Conservation (phyloP, 2,113 vertebrate genomes). For the Stercorarius parasiticus region DNA sequence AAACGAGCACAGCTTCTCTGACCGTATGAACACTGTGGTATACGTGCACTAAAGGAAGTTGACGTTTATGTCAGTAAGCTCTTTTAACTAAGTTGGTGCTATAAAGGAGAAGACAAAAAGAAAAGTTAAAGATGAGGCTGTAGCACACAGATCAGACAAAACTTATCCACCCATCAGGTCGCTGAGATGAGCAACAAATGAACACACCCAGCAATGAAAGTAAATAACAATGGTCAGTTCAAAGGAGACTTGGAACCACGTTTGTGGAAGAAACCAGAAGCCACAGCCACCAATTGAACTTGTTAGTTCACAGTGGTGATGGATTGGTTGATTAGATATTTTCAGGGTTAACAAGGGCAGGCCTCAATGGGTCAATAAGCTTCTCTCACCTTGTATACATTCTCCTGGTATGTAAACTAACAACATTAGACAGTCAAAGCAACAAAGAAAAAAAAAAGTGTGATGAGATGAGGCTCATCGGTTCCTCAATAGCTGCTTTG, state of each 20-base stretch:
- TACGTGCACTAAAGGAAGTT: rapidly evolving
- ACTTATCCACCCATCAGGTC: neutral
- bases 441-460: neutral
- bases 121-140: neutral
- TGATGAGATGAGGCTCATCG: neutral
- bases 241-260: neutral
- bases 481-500: neutral
- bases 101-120: neutral
- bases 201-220: neutral
- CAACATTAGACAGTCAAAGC: constrained; percentile 16
- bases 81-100: neutral
- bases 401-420: constrained; percentile 5
- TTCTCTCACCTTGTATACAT: constrained; percentile 7
- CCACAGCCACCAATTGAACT: neutral
- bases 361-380: constrained; percentile 2
- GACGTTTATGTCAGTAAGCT: neutral
- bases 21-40: rapidly evolving
- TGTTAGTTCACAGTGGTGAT: constrained; percentile 15
- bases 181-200: neutral
- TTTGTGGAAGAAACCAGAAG: constrained; percentile 34
- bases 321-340: constrained; percentile 14
- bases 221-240: neutral
- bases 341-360: constrained; percentile 59
- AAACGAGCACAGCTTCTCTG: neutral
- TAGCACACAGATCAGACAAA: neutral